Evolutionary conservation across 2,797 vertebrate species (phyloP), one percentile per base, ranked within the genome.

Genomic region (Ctenopoma multispine): DNA sequence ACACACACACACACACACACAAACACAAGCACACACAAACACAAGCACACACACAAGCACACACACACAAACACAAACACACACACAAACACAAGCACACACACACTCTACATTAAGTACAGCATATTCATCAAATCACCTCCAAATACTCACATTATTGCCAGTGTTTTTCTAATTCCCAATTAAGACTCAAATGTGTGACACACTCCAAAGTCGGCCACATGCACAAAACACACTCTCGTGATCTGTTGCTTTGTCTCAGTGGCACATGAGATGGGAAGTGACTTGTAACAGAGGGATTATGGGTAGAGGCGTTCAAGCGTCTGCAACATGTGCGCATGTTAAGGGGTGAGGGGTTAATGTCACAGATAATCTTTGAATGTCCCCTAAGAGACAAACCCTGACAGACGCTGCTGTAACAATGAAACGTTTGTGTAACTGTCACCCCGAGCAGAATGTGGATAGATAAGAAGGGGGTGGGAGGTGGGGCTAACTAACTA

Each of bases 391-490:
- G 74, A 84, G 81, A 68, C 71, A 63, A 76, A 85, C 80, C 74
- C 67, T 72, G 80, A 84, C 87, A 92, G 89, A 89, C 78, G 81
- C 79, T 79, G 71, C 70, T 69, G 34, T 87, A 78, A 94, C 94
- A 94, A 94, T 87, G 84, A 85, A 66, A 80, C 83, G 88, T 84
- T 92, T 94, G 91, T 94, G 87, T 91, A 86, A 90, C 84, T 87
- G 81, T 81, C 80, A 79, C 79, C 85, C 75, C 36, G 49, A 68
- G 80, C 85, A 87, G 69, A 76, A 83, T 82, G 63, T 73, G 61
- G 57, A 75, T 27, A 67, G 54, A 21, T 21, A 4, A 47, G 20
- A 14, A 40, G 40, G 46, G 11, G 48, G 36, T 15, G 41, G 36
- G 54, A 61, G 53, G n/a, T 20, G n/a, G 54, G 23, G 27, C 6